Percentiles rank a stretch among this genome's conserved stretches.
phyloP scores from a whole-genome alignment of 2,797 vertebrate genomes.

The Schizothorax lantsangensis region DNA sequence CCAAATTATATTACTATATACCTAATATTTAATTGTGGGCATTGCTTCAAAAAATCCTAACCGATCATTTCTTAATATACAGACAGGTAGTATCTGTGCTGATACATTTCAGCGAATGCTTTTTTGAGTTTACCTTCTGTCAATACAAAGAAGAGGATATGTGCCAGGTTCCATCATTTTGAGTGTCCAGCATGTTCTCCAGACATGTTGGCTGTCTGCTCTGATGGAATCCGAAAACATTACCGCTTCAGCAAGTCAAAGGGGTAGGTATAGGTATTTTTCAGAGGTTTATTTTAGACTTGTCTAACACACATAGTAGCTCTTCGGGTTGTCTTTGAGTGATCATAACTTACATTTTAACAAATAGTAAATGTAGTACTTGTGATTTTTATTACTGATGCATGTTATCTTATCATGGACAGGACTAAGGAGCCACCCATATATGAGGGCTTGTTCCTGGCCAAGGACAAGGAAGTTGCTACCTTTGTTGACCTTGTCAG shows the following conservation, averaged over 20 bases:
- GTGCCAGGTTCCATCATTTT: constrained; percentile 21
- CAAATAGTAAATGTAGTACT: constrained; percentile 1
- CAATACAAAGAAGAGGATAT: constrained; percentile 1
- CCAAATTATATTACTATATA: constrained; percentile 12
- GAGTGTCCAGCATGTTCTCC: constrained; percentile 39
- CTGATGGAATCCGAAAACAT: constrained; percentile 23
- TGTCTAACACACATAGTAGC: not conserved
- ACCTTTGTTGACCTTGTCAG: constrained; percentile 32
- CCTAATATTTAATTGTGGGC: constrained; percentile 23
- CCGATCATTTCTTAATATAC: not conserved
- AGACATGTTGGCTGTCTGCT: constrained; percentile 37
- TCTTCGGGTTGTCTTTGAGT: not conserved
- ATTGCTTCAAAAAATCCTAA: constrained; percentile 23
- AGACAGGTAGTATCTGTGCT: constrained; percentile 43
- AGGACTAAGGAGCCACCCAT: constrained; percentile 36
- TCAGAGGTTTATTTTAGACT: constrained; percentile 6
- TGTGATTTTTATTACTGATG: not conserved
- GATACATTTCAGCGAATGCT: constrained; percentile 6
- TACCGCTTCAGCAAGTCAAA: constrained; percentile 5
- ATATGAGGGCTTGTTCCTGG: constrained; percentile 34
- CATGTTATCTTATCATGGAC: constrained; percentile 24
- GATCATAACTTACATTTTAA: not conserved
- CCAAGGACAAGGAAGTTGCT: constrained; percentile 32
- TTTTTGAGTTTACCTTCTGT: constrained; percentile 18
- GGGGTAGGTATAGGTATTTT: constrained; percentile 30